A percentile compares a stretch with the other conserved stretches of the same genome.
Evolutionary conservation across 2,797 vertebrate species (phyloP).

Genomic region (Scarus forsteni): DNA sequence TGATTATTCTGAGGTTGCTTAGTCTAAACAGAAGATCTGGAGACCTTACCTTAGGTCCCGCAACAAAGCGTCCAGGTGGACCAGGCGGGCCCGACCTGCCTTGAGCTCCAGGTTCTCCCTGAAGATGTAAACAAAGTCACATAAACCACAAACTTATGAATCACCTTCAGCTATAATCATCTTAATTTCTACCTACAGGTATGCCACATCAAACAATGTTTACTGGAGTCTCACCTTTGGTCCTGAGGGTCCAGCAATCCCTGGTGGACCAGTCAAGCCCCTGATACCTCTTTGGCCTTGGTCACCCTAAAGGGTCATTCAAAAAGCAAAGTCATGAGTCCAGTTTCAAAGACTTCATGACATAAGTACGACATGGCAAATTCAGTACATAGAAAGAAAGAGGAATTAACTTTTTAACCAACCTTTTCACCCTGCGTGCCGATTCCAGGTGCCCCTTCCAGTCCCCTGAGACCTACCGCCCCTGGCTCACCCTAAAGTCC

Average conservation of each 20-base stretch:
- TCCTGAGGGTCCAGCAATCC: conserved; percentile 88
- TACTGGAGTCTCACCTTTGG: conserved; percentile 82
- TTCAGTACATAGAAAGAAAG: neutral
- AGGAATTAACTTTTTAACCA: conserved; percentile 8
- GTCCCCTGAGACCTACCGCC: conserved; percentile 84
- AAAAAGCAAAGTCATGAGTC: conserved; percentile 3
- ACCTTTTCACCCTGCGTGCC: conserved; percentile 93
- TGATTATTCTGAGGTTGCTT: neutral
- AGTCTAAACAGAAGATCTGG: neutral
- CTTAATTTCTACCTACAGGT: neutral
- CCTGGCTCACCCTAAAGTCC: conserved; percentile 88
- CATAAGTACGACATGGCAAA: neutral
- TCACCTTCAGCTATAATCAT: neutral
- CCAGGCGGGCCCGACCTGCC: conserved; percentile 88
- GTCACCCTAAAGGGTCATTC: conserved; percentile 84
- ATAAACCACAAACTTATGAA: neutral
- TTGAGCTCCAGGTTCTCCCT: conserved; percentile 89
- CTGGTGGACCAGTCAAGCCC: conserved; percentile 87
- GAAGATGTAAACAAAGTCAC: conserved; percentile 1
- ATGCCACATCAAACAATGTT: neutral
- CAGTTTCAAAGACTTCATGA: neutral
- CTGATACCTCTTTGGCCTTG: conserved; percentile 91
- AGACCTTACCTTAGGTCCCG: conserved; percentile 88
- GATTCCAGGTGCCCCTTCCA: conserved; percentile 86
- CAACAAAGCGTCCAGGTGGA: conserved; percentile 85